phyloP scores from a whole-genome alignment of 2,797 vertebrate genomes.

The Chaetodon trifasciatus region DNA sequence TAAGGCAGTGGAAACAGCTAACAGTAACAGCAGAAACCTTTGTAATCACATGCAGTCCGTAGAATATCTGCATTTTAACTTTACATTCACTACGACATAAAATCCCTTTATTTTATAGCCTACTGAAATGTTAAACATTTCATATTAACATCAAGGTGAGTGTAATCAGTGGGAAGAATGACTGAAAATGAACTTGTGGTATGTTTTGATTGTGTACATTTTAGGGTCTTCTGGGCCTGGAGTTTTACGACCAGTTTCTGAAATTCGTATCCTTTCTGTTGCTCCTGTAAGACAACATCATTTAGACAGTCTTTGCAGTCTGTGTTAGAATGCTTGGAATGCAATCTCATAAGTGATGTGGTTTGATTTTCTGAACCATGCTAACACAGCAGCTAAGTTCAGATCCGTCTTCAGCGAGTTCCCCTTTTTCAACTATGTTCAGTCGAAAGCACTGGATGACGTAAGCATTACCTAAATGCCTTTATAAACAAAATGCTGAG shows the following conservation, averaged over 20 bases:
- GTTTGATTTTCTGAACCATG: constrained; percentile 80
- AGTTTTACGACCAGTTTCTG: constrained; percentile 91
- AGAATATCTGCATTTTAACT: constrained; percentile 5
- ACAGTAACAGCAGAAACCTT: constrained; percentile 1
- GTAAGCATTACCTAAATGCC: constrained; percentile 85
- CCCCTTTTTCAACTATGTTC: constrained; percentile 98
- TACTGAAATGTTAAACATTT: background rate
- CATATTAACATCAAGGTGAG: background rate
- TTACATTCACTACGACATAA: background rate
- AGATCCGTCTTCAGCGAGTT: constrained; percentile 95
- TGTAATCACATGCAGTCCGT: background rate
- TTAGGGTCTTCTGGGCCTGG: constrained; percentile 83
- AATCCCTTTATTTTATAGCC: background rate
- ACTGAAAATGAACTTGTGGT: background rate
- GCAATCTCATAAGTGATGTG: constrained; percentile 17
- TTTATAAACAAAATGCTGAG: constrained; percentile 1
- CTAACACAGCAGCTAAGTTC: constrained; percentile 90
- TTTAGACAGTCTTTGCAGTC: constrained; percentile 15
- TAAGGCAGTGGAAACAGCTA: constrained; percentile 18
- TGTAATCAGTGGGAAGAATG: background rate
- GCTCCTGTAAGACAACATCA: constrained; percentile 13
- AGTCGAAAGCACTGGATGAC: constrained; percentile 96
- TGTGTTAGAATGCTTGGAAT: constrained; percentile 17
- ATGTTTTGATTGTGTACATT: constrained; percentile 47
- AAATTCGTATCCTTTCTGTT: constrained; percentile 95